Base-by-base conservation (phyloP, 2,113 vertebrate genomes). In the Hirundichthys speculiger region DNA sequence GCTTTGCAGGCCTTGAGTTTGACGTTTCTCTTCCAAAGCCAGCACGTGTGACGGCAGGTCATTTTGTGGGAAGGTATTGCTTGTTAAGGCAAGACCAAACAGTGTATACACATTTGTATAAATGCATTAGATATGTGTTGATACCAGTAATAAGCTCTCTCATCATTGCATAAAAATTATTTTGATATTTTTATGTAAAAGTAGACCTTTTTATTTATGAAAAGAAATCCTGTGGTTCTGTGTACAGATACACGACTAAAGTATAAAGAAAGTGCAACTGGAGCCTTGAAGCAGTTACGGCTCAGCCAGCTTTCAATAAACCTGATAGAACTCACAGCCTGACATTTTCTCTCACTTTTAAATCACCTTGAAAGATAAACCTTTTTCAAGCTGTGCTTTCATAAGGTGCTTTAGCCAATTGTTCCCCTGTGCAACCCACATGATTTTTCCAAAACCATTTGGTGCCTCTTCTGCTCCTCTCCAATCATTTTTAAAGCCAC, bases 321-420 rank as follows among this genome's bases (percentile, higher is more conserved):
- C 13, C 42, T 19, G 15, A 20, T 14, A 48, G 22, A 51, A 49
- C 56, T 24, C 13, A 3, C 34, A 68, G 25, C 64, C 39, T 50
- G 51, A 69, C 55, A 43, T 63, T 66, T 65, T 15, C 24, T 69
- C 7, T 40, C 1, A n/a, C 56, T 60, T 34, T n/a, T 46, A 21
- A 43, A 39, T 68, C n/a, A 60, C 45, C 21, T 69, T 69, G 30
- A 48, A 67, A n/a, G 60, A 38, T 13, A 13, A 3, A 20, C 0
- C 7, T 63, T 38, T 53, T 67, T 46, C 73, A 59, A 52, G 45
- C 39, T 60, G 39, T 56, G 64, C 20, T 75, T 79, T 72, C 59
- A 60, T 14, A 24, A 60, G 21, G 49, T 64, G 48, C 41, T 76
- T 58, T n/a, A 51, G 46, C 43, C 20, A 53, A 46, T 72, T 59